A percentile compares a stretch with the other conserved stretches of the same genome.
phyloP scores from a whole-genome alignment of 2,888 invertebrate species.

The Tyria jacobaeae region DNA sequence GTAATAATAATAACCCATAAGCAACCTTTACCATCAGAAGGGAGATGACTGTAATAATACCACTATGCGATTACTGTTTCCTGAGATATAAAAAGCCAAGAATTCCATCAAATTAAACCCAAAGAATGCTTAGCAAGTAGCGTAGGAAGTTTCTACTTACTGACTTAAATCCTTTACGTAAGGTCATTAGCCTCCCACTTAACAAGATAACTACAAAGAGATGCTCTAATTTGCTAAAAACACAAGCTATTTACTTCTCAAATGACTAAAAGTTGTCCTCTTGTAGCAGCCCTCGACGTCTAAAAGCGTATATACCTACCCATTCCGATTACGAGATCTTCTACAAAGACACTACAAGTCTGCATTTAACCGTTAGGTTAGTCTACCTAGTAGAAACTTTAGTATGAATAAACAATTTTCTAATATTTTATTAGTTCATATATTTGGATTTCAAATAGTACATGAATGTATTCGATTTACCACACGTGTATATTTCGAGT shows the following conservation, averaged over 20 bases:
- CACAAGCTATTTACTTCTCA: neutral
- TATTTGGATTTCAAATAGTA: too few relatives aligned
- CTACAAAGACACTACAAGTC: neutral
- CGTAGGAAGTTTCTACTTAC: neutral
- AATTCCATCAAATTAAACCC: neutral
- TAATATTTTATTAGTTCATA: too few relatives aligned
- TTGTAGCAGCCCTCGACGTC: neutral
- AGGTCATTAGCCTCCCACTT: neutral
- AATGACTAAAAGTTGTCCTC: neutral
- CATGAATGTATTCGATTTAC: too few relatives aligned
- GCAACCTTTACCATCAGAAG: too few relatives aligned
- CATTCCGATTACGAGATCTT: neutral
- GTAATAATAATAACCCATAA: too few relatives aligned
- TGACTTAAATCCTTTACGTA: neutral
- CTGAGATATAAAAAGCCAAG: neutral
- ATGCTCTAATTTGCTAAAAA: neutral
- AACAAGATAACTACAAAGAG: neutral
- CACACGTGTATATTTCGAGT: too few relatives aligned
- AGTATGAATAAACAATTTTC: neutral
- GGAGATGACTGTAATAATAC: too few relatives aligned
- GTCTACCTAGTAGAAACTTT: neutral
- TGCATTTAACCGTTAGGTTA: neutral
- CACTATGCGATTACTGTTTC: too few relatives aligned
- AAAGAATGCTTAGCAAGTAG: too few relatives aligned
- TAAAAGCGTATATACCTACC: neutral